These are phyloP conservation scores for Prosopocoilus inquinatus DNA, from an alignment of 2,888 invertebrate species.

Conservation along the genomic window DNA sequence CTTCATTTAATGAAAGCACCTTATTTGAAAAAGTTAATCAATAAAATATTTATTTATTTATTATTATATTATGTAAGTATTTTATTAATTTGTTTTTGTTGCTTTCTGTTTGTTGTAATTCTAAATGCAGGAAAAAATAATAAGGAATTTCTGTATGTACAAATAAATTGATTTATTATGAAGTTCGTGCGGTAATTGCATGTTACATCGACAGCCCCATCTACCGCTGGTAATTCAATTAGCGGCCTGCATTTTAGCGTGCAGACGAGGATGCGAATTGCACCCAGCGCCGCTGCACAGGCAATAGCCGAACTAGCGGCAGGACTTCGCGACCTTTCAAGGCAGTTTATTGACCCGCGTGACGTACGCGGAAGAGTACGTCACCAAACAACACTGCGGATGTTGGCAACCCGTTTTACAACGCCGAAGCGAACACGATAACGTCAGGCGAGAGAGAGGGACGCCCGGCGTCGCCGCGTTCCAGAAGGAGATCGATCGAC, in stretches of 20 bases:
- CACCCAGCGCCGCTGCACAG: slow-evolving; percentile 37
- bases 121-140: too few relatives aligned
- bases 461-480: not conserved
- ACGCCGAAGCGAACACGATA: slow-evolving; percentile 15
- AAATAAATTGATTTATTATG: not conserved
- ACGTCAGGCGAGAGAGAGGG: not conserved
- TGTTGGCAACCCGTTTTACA: slow-evolving; percentile 32
- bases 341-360: slow-evolving; percentile 52
- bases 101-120: too few relatives aligned
- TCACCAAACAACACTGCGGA: slow-evolving; percentile 45
- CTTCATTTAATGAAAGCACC: too few relatives aligned
- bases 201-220: slow-evolving; percentile 8
- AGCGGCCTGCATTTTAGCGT: slow-evolving; percentile 6
- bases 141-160: too few relatives aligned
- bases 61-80: too few relatives aligned
- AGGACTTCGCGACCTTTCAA: slow-evolving; percentile 49
- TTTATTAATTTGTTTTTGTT: too few relatives aligned
- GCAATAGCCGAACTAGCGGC: slow-evolving; percentile 39
- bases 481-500: not conserved
- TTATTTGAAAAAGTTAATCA: too few relatives aligned
- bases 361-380: slow-evolving; percentile 51
- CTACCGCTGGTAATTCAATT: slow-evolving; percentile 15
- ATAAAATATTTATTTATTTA: too few relatives aligned
- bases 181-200: not conserved
- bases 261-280: not conserved